Evolutionary conservation across 1,140 invertebrate species (phyloP), one percentile per base, ranked within the genome.

Genomic region (Gryon sp.): DNA sequence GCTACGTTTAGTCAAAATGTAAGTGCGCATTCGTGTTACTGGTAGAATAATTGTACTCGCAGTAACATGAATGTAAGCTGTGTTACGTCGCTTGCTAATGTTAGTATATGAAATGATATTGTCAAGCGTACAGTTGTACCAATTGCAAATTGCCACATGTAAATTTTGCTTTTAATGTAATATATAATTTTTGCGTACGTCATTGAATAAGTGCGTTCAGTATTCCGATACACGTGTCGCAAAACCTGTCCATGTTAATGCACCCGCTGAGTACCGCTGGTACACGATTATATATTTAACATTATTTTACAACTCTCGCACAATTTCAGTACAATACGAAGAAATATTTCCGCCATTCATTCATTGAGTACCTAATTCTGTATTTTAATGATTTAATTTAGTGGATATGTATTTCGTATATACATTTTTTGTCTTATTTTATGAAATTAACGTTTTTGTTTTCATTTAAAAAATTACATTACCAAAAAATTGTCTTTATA

Each of bases 161-260:
- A 57, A 73, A 73, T 63, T 52, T 36, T 20, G 30, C 69, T 73
- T 57, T 63, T 73, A 73, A 73, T 73, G 59, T 48, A 73, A 57
- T 50, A 57, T 63, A 41, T 73, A 55, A 73, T 73, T 73, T 73
- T 73, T 73, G 11, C 36, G 5, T 36, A 26, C 22, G 20, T 57
- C 57, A 63, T 55, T 72, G 55, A 70, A 53, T 55, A 32, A 59
- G 55, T 36, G 36, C 46, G 19, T 30, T 34, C 28, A n/a, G 14
- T 20, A 50, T 70, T 53, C 16, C 57, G 36, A 46, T 70, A 62
- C 55, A 70, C 11, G 22, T 46, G 55, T 70, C n/a, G 26, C 45
- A 36, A 45, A 70, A 52, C 18, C 12, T 46, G 50, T 60, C 26
- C 45, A 18, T 36, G n/a, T n/a, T 5, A 70, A 59, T 32, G 18